phyloP scores from a whole-genome alignment of 1,140 invertebrate genomes.

The Macrobrachium nipponense region DNA sequence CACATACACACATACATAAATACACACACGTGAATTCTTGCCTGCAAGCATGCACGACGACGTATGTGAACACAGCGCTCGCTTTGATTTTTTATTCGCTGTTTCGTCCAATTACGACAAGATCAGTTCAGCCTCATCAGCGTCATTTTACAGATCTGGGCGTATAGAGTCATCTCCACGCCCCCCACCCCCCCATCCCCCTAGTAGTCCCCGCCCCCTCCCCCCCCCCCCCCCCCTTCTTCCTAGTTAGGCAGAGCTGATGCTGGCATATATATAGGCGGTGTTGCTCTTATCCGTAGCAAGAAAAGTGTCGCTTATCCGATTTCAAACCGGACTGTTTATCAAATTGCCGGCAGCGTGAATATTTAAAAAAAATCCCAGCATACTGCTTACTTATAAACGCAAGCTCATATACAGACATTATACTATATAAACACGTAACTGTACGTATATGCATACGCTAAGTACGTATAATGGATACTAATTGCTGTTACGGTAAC shows the following conservation, averaged over 20 bases:
- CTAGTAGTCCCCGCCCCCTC: too few species aligned
- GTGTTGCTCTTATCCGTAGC: neutral
- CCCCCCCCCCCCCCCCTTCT: neutral
- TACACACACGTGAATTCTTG: constrained; percentile 10
- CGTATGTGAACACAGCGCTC: neutral
- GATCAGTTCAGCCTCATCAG: constrained; percentile 28
- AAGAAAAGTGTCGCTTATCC: too few species aligned
- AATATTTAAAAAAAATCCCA: too few species aligned
- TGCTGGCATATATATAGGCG: neutral
- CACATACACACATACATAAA: constrained; percentile 13
- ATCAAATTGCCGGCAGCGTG: too few species aligned
- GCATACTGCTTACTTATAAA: too few species aligned
- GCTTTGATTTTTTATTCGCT: neutral
- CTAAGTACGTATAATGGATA: too few species aligned
- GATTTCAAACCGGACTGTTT: too few species aligned
- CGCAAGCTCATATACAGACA: too few species aligned
- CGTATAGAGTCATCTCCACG: neutral
- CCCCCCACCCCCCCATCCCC: neutral
- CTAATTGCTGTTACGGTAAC: too few species aligned
- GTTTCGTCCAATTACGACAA: neutral
- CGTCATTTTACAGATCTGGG: constrained; percentile 30
- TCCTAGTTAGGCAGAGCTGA: neutral
- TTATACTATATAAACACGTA: too few species aligned
- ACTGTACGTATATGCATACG: too few species aligned
- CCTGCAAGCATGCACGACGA: neutral